Evolutionary conservation across 2,113 vertebrate species (phyloP).

Genomic region (Rhabdomys dilectus): DNA sequence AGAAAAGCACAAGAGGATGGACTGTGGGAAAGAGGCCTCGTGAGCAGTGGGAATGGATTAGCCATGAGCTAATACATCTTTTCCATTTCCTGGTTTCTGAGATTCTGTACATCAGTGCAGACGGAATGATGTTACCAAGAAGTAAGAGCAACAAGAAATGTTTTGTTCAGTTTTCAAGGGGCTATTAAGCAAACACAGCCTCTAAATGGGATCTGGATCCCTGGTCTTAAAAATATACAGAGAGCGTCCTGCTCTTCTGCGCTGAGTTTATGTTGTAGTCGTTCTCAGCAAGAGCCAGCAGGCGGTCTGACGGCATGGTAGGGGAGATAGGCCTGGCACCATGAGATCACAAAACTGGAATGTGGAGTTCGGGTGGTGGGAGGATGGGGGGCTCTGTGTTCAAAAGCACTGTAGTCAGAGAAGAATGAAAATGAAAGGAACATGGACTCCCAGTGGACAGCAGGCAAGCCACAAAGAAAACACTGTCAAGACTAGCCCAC

Average conservation of each 20-base stretch:
- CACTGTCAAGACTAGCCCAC: slow-evolving; percentile 68
- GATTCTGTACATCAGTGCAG: slow-evolving; percentile 73
- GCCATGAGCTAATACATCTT: slow-evolving; percentile 73
- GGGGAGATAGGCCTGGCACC: slow-evolving; percentile 85
- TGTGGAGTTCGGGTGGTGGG: slow-evolving; percentile 83
- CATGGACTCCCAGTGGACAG: slow-evolving; percentile 76
- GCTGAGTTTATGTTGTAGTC: slow-evolving; percentile 84
- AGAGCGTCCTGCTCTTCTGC: slow-evolving; percentile 78
- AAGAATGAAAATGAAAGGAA: slow-evolving; percentile 85
- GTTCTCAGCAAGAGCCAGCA: slow-evolving; percentile 82
- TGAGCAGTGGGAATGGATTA: slow-evolving; percentile 39
- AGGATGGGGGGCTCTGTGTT: slow-evolving; percentile 79
- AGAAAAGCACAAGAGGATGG: slow-evolving; percentile 70
- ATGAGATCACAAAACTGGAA: slow-evolving; percentile 89
- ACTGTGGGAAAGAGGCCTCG: slow-evolving; percentile 68
- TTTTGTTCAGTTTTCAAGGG: slow-evolving; percentile 82
- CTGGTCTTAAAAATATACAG: slow-evolving; percentile 87
- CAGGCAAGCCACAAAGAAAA: slow-evolving; percentile 85
- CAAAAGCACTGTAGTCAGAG: slow-evolving; percentile 80
- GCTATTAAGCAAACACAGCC: slow-evolving; percentile 83
- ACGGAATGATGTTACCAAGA: slow-evolving; percentile 68
- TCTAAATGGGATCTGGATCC: slow-evolving; percentile 83
- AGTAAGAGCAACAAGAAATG: slow-evolving; percentile 80
- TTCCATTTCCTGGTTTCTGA: slow-evolving; percentile 80
- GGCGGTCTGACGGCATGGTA: slow-evolving; percentile 84